Evolutionary conservation across 2,888 invertebrate genomes (phyloP), one percentile per base, ranked within the genome.

Genomic region (Latheticus oryzae): DNA sequence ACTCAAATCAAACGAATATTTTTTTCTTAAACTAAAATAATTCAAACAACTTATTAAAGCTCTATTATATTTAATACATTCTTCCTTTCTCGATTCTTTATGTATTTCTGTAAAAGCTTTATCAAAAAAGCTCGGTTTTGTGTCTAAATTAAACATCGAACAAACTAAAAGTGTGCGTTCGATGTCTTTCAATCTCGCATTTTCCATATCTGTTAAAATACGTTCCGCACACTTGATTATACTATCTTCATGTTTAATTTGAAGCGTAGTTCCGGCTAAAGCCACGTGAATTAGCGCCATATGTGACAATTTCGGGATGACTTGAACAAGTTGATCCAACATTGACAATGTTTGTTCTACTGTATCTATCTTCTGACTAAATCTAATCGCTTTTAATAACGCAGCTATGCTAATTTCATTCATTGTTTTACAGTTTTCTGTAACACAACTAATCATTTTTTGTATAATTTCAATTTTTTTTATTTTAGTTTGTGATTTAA

Each of bases 401-500:
- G 88, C 83, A 42, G 86, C 82, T 21, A 92, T 74, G 4, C 85
- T 81, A 7, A 90, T 84, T 70, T 88, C 87, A 71, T 88, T 83
- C 5, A 89, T 79, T 2, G 72, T 77, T 12, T 82, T 75, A 9
- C 83, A 68, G 60, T 85, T 79, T 4, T 79, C 71, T n/a, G 80
- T 80, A 0, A 86, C 72, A 68, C 79, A 81, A 1, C 78, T 63
- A 3, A 76, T 64, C 73, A 79, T 76, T 4, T 61, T 53, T 16
- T 66, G 43, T 32, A 73, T 37, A 21, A 87, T 83, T 1, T 87
- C 79, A 43, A 79, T 78, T 1, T 77, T 66, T 59, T 83, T 81
- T 38, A 92, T 81, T 8, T 81, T 83, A 1, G 85, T 87, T 77
- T 86, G 83, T 8, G 86, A 87, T 79, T 91, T 91, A 68, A 93